A percentile compares a stretch with the other conserved stretches of the same genome.
Evolutionary conservation across 2,888 invertebrate genomes (phyloP).

Genomic region (Eupithecia exiguata): DNA sequence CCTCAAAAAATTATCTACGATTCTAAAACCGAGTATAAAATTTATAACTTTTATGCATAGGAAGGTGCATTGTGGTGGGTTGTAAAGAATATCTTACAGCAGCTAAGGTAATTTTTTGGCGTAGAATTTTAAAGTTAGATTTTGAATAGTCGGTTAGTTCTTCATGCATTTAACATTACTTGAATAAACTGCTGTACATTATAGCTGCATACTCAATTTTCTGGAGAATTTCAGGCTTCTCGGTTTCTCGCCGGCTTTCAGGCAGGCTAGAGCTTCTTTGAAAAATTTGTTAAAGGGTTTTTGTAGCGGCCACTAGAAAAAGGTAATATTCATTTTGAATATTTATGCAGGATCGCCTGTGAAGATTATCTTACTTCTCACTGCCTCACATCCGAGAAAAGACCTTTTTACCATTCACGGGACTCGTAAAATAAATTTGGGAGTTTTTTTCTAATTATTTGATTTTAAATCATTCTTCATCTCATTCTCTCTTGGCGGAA

Average conservation of each 20-base stretch:
- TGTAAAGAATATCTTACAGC: constrained; percentile 11
- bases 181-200: constrained; percentile 5
- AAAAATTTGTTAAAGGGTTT: neutral
- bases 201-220: constrained; percentile 6
- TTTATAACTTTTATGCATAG: neutral
- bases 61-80: constrained; percentile 3
- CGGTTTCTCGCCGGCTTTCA: no score
- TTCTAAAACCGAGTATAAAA: neutral
- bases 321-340: neutral
- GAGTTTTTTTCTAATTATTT: neutral
- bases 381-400: neutral
- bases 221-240: neutral
- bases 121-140: constrained; percentile 14
- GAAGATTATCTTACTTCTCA: neutral
- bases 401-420: neutral
- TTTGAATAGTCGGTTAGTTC: constrained; percentile 16
- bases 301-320: neutral
- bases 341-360: neutral
- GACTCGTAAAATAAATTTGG: neutral
- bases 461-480: neutral
- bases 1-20: no score
- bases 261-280: neutral
- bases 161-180: constrained; percentile 17
- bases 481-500: neutral
- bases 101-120: constrained; percentile 21